phyloP scores from a whole-genome alignment of 1,140 invertebrate species.

The Fopius arisanus region DNA sequence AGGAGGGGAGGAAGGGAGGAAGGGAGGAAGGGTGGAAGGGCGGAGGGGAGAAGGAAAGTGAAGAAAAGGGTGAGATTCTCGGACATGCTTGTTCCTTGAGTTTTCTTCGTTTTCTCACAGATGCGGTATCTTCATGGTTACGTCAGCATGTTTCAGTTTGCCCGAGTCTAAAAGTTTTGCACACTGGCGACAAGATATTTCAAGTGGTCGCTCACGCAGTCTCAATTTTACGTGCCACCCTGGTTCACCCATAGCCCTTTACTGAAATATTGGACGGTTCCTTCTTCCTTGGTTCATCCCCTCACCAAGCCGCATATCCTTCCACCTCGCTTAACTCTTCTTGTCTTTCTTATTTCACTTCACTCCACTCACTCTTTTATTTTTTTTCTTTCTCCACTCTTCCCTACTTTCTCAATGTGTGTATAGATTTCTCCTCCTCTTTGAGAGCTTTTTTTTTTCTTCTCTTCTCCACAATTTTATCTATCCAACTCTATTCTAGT shows the following conservation, averaged over 20 bases:
- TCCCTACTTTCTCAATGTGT: not conserved
- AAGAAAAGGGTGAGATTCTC: too few species aligned
- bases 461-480: constrained; percentile 26
- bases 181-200: constrained; percentile 43
- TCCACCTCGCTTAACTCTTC: constrained; percentile 31
- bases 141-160: constrained; percentile 44
- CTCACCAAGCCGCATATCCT: constrained; percentile 39
- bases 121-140: constrained; percentile 37
- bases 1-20: too few species aligned
- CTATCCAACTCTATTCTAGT: constrained; percentile 28
- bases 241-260: constrained; percentile 15
- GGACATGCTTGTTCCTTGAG: not conserved
- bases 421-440: not conserved
- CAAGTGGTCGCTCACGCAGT: constrained; percentile 41
- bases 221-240: constrained; percentile 28
- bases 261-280: constrained; percentile 40
- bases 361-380: not conserved
- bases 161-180: constrained; percentile 41
- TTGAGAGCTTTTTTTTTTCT: not conserved
- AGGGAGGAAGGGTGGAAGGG: too few species aligned
- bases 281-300: constrained; percentile 32
- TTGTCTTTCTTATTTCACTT: constrained; percentile 5
- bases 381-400: not conserved
- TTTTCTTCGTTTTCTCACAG: not conserved
- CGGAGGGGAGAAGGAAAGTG: too few species aligned